Conservation (phyloP, 1,140 invertebrate genomes). For the Papilio aristodemus region DNA sequence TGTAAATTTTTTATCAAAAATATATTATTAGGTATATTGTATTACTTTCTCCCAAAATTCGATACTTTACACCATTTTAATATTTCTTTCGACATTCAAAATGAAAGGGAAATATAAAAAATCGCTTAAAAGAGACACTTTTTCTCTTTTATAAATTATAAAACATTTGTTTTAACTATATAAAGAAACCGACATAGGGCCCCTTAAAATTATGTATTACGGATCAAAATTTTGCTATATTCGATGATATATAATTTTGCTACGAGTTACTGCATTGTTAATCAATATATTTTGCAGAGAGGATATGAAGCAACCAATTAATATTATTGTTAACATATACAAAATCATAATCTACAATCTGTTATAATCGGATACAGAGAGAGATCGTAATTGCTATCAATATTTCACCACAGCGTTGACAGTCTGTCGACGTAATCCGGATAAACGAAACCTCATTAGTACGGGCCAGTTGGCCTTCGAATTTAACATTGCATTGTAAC, state of each 20-base stretch:
- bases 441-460: conserved; percentile 22
- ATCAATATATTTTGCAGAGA: neutral
- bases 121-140: neutral
- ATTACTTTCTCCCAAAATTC: neutral
- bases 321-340: conserved; percentile 8
- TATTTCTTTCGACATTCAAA: neutral
- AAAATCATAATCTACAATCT: conserved; percentile 10
- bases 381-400: conserved; percentile 20
- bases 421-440: conserved; percentile 16
- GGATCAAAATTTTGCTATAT: no score
- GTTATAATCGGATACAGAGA: conserved; percentile 15
- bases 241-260: no score
- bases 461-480: conserved; percentile 12
- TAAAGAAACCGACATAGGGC: no score
- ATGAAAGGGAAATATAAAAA: neutral
- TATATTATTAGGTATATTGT: neutral
- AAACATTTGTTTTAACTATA: no score
- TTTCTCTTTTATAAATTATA: neutral
- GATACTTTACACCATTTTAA: neutral
- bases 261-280: neutral
- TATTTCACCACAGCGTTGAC: conserved; percentile 20
- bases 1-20: neutral
- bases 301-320: conserved; percentile 7
- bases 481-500: neutral
- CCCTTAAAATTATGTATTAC: no score